phyloP scores from a whole-genome alignment of 2,113 vertebrate genomes.

The Hyla sarda region DNA sequence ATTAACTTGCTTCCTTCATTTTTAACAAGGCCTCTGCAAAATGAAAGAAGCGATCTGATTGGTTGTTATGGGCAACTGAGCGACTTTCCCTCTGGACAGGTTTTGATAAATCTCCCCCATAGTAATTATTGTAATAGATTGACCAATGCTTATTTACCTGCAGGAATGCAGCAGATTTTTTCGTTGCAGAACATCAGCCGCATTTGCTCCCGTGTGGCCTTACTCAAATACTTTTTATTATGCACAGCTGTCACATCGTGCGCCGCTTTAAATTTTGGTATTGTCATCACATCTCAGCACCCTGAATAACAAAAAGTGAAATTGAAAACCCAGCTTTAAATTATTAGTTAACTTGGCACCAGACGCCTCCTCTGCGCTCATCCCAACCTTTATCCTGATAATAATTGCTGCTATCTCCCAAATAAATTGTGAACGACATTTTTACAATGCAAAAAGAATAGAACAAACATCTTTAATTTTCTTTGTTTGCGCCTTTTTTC shows the following conservation, averaged over 20 bases:
- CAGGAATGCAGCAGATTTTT: no score
- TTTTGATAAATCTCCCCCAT: no score
- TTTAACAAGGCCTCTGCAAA: no score
- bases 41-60: no score
- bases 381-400: conserved; percentile 9
- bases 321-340: neutral
- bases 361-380: neutral
- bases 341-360: neutral
- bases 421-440: conserved; percentile 4
- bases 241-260: neutral
- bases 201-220: no score
- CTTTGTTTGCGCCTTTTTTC: conserved; percentile 17
- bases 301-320: neutral
- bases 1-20: no score
- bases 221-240: neutral
- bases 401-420: neutral
- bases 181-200: no score
- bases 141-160: no score
- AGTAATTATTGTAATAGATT: no score
- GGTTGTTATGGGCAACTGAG: no score
- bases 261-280: neutral
- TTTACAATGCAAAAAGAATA: conserved; percentile 25
- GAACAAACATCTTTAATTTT: conserved; percentile 42
- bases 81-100: no score
- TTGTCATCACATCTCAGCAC: neutral